Evolutionary conservation across 2,888 invertebrate species (phyloP).

Genomic region (Thera obeliscata): DNA sequence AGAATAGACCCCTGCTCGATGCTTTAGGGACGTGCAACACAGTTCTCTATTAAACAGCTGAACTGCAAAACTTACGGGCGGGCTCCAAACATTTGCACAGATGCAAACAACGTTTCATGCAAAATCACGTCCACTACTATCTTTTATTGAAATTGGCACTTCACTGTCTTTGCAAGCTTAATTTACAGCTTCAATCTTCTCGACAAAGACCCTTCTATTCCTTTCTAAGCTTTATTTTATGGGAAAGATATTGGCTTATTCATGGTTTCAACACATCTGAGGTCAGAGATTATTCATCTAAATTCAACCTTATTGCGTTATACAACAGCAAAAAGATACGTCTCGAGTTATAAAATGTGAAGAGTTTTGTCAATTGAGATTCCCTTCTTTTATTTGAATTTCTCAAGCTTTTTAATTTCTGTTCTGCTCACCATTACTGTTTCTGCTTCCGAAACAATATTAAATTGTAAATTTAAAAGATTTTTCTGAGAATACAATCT

Average conservation of each 20-base stretch:
- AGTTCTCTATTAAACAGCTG: conserved; percentile 46
- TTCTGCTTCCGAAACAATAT: no score
- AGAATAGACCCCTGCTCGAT: conserved; percentile 8
- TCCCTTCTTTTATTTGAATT: conserved; percentile 44
- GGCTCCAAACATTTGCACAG: conserved; percentile 41
- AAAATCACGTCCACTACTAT: conserved; percentile 48
- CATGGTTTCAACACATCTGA: conserved; percentile 64
- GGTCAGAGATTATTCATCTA: conserved; percentile 68
- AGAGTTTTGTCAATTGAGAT: conserved; percentile 62
- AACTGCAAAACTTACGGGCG: conserved; percentile 40
- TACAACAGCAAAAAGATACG: conserved; percentile 66
- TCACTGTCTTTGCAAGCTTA: conserved; percentile 43
- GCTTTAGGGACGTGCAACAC: conserved; percentile 9
- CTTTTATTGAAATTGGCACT: conserved; percentile 43
- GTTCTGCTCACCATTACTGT: no score
- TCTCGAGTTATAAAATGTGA: conserved; percentile 50
- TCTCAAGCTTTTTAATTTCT: not conserved
- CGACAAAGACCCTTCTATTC: conserved; percentile 40
- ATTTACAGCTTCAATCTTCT: conserved; percentile 45
- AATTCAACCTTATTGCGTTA: conserved; percentile 69
- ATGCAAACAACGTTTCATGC: conserved; percentile 54
- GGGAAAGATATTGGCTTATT: conserved; percentile 61
- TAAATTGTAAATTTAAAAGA: not conserved
- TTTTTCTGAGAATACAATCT: not conserved
- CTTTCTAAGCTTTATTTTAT: conserved; percentile 55